phyloP scores from a whole-genome alignment of 2,797 vertebrate species.

The Cyclura pinguis region DNA sequence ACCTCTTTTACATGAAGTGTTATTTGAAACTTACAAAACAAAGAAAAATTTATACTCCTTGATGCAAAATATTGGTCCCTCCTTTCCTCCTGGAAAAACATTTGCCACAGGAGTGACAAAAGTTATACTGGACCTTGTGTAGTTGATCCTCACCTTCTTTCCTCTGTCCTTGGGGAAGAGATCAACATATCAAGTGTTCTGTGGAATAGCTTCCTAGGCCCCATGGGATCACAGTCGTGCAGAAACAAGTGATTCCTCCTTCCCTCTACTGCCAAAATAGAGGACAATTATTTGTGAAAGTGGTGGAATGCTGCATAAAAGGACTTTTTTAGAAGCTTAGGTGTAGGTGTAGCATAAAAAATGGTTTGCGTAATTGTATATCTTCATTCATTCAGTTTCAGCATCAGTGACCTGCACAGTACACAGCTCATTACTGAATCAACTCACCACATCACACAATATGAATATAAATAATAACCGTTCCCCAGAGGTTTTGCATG shows the following conservation, averaged over 20 bases:
- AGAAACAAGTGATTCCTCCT: not conserved
- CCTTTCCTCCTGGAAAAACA: not conserved
- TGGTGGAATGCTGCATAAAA: not conserved
- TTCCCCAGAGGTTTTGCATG: not conserved
- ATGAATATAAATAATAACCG: not conserved
- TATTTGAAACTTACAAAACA: too few species aligned
- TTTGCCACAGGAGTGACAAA: not conserved
- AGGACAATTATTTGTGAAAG: not conserved
- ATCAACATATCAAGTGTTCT: too few species aligned
- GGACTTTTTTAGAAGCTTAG: not conserved
- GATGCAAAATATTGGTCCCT: not conserved
- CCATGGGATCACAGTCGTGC: too few species aligned
- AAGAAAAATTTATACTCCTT: not conserved
- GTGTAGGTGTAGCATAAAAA: not conserved
- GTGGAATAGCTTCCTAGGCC: too few species aligned
- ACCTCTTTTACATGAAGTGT: too few species aligned
- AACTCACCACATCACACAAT: not conserved
- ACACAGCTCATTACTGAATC: not conserved
- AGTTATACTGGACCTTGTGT: not conserved
- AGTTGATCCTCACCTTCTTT: not conserved
- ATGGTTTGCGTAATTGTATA: not conserved
- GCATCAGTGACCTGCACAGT: not conserved
- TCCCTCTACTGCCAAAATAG: not conserved
- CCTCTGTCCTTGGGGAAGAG: too few species aligned
- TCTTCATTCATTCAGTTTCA: not conserved